Evolutionary conservation across 2,797 vertebrate species (phyloP).

Genomic region (Channa striata): DNA sequence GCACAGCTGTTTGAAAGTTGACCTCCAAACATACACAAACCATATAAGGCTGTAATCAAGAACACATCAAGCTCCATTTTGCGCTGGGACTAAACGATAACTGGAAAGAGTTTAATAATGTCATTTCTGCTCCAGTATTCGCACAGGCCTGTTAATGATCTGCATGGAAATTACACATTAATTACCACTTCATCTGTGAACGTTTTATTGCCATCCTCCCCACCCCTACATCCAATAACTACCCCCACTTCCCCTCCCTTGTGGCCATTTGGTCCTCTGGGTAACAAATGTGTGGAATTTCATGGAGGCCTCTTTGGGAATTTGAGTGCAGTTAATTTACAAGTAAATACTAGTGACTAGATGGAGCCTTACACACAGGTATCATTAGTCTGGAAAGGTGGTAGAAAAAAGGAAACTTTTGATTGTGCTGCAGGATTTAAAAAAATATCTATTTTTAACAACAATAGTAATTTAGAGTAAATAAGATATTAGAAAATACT

Average conservation of each 20-base stretch:
- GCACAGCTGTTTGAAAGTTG: constrained; percentile 52
- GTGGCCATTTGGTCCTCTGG: constrained; percentile 71
- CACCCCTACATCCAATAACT: constrained; percentile 3
- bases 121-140: constrained; percentile 47
- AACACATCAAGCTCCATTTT: constrained; percentile 33
- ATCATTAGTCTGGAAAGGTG: constrained; percentile 6
- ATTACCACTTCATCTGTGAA: constrained; percentile 62
- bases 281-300: constrained; percentile 80
- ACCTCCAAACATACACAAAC: constrained; percentile 56
- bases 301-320: constrained; percentile 77
- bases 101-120: constrained; percentile 16
- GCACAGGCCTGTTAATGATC: constrained; percentile 48
- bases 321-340: constrained; percentile 77
- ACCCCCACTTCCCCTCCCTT: constrained; percentile 19
- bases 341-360: constrained; percentile 77
- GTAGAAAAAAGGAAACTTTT: constrained; percentile 8
- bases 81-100: constrained; percentile 16
- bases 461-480: neutral
- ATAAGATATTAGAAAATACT: constrained; percentile 12
- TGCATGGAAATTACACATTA: constrained; percentile 70
- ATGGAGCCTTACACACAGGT: constrained; percentile 40
- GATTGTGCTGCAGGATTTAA: constrained; percentile 6
- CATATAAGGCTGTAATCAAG: constrained; percentile 24
- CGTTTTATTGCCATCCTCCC: constrained; percentile 54
- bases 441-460: neutral